Percentiles rank a stretch among this genome's conserved stretches.
Evolutionary conservation across 2,888 invertebrate species (phyloP).

Genomic region (Xylota segnis): DNA sequence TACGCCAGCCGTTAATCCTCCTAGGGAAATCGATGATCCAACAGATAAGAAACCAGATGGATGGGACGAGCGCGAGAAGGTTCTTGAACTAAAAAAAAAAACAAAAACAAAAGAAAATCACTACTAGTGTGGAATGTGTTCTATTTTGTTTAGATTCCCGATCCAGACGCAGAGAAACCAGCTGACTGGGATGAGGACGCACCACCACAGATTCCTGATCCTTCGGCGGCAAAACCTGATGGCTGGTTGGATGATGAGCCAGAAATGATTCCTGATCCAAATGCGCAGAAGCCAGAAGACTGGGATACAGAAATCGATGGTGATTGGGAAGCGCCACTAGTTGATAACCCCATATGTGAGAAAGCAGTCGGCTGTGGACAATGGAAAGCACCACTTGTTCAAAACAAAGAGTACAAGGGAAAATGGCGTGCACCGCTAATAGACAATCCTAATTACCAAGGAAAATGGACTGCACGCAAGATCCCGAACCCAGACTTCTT

Average conservation of each 20-base stretch:
- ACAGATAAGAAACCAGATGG: slow-evolving; percentile 93
- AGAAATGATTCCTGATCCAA: slow-evolving; percentile 93
- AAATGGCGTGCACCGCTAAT: slow-evolving; percentile 96
- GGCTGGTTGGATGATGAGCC: slow-evolving; percentile 98
- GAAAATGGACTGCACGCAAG: slow-evolving; percentile 95
- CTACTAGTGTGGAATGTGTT: neutral
- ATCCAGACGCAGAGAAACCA: slow-evolving; percentile 95
- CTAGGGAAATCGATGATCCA: slow-evolving; percentile 97
- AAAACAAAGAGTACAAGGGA: slow-evolving; percentile 97
- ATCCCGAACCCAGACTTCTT: slow-evolving; percentile 97
- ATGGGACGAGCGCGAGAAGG: slow-evolving; percentile 97
- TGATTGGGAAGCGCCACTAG: slow-evolving; percentile 97
- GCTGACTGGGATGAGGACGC: slow-evolving; percentile 99
- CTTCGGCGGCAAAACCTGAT: slow-evolving; percentile 92
- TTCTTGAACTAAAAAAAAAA: slow-evolving; percentile 59
- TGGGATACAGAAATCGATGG: slow-evolving; percentile 99
- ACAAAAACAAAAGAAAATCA: no score
- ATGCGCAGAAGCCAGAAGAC: slow-evolving; percentile 94
- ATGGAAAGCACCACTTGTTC: slow-evolving; percentile 93
- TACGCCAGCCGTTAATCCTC: slow-evolving; percentile 97
- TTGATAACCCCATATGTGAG: slow-evolving; percentile 94
- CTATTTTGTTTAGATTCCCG: slow-evolving; percentile 88
- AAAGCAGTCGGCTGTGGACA: slow-evolving; percentile 94
- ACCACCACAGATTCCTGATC: slow-evolving; percentile 95
- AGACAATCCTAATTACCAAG: slow-evolving; percentile 96